These are phyloP conservation scores for Hippocampus barbouri DNA, from an alignment of 2,113 vertebrate genomes.

Conservation along the genomic window DNA sequence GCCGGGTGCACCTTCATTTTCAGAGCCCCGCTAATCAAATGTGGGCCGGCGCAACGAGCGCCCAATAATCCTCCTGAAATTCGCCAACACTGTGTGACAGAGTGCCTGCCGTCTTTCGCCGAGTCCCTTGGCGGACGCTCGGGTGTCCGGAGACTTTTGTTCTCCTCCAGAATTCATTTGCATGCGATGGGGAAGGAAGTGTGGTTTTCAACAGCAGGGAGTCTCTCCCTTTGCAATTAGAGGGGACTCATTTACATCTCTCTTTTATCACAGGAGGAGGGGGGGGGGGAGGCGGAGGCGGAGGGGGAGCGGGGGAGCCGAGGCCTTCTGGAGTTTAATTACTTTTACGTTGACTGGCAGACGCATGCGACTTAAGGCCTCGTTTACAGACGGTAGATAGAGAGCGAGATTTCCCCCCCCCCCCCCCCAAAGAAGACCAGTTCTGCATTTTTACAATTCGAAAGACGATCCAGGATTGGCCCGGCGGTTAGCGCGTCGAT, in stretches of 20 bases:
- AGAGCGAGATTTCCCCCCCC: too few relatives aligned
- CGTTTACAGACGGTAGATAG: neutral
- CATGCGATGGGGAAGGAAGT: slow-evolving; percentile 30
- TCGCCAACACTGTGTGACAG: slow-evolving; percentile 8
- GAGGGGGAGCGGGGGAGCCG: slow-evolving; percentile 13
- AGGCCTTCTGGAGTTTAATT: slow-evolving; percentile 57
- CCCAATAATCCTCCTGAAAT: neutral
- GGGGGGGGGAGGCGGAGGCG: slow-evolving; percentile 5
- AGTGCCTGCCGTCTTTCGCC: neutral
- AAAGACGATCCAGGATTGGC: too few relatives aligned
- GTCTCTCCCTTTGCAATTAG: slow-evolving; percentile 54
- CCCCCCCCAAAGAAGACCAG: neutral
- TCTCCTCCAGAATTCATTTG: slow-evolving; percentile 55
- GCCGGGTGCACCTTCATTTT: slow-evolving; percentile 53
- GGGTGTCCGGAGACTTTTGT: slow-evolving; percentile 44
- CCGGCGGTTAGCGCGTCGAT: too few relatives aligned
- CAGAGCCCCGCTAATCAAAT: slow-evolving; percentile 30
- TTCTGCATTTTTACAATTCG: neutral
- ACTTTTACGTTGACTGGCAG: slow-evolving; percentile 62
- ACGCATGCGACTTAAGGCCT: slow-evolving; percentile 24
- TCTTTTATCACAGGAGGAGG: slow-evolving; percentile 54
- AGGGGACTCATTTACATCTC: slow-evolving; percentile 59
- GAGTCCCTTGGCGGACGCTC: slow-evolving; percentile 33
- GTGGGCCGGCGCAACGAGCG: slow-evolving; percentile 14
- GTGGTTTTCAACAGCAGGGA: slow-evolving; percentile 32